Base-by-base conservation (phyloP, 2,113 vertebrate species). In the Rana temporaria region DNA sequence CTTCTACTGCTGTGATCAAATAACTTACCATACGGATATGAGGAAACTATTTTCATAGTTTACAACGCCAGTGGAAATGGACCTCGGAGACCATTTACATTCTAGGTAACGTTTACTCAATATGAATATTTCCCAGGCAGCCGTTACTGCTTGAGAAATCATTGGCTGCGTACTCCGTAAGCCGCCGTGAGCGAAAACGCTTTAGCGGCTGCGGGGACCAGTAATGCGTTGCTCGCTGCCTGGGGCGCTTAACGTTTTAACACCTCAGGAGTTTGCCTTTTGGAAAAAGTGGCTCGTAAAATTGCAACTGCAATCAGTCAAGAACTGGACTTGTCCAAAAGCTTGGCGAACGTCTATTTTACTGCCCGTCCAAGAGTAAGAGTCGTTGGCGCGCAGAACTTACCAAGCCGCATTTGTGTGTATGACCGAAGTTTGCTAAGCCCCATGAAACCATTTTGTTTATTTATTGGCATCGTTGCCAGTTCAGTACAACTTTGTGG, bases 71-170 rank as follows among this genome's bases (percentile, higher is more conserved):
- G 62, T 74, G 24, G 80, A 82, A 82, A 67, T 26, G 69, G 60
- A 65, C 70, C 80, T 24, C 48, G 42, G 80, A 73, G 80, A 66
- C 80, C 69, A 74, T 82, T 82, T 82, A 82, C 60, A 24, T 74
- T 66, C 62, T 63, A 74, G 70, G 80, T 57, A 82, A 82, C 70
- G 63, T 74, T 82, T 82, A 57, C 52, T 74, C 80, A 74, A 26
- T 74, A 56, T 75, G 70, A 66, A 82, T 65, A 62, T 82, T 82
- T 82, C 80, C 70, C 70, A 74, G 68, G 55, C 79, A 82, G 70
- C 70, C 48, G 15, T 82, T 74, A 65, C 60, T 67, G 80, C 60
- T 60, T 82, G 79, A 82, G 73, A 82, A 74, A 82, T 82, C 56
- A 82, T 48, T 57, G 6, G 80, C 62, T 26, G 70, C 60, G 24